phyloP scores from a whole-genome alignment of 1,140 invertebrate species.

The Drosophila willistoni region DNA sequence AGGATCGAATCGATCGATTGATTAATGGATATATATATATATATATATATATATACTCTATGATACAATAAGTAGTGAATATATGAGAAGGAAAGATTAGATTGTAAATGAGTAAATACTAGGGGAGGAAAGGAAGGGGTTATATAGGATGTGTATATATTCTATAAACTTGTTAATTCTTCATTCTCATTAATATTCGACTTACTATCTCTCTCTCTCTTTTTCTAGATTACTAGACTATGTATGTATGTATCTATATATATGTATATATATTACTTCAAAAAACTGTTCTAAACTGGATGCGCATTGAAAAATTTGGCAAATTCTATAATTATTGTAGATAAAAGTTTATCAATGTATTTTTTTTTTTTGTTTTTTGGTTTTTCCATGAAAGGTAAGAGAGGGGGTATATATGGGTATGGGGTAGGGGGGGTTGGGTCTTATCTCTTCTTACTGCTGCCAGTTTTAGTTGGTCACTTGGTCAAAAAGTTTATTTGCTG shows the following conservation, averaged over 20 bases:
- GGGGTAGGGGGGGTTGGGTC: no score
- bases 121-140: slow-evolving; percentile 16
- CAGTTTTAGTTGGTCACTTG: slow-evolving; percentile 64
- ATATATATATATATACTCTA: slow-evolving; percentile 28
- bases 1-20: slow-evolving; percentile 29
- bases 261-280: slow-evolving; percentile 15
- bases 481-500: slow-evolving; percentile 43
- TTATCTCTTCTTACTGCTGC: no score
- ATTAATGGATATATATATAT: neutral
- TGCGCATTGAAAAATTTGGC: slow-evolving; percentile 73
- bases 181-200: slow-evolving; percentile 47
- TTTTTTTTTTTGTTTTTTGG: no score
- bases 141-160: slow-evolving; percentile 23
- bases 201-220: neutral
- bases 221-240: slow-evolving; percentile 40
- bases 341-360: slow-evolving; percentile 24
- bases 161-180: slow-evolving; percentile 40
- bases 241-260: slow-evolving; percentile 4
- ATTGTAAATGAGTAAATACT: neutral
- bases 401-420: neutral
- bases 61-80: slow-evolving; percentile 50
- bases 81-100: slow-evolving; percentile 21
- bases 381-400: no score
- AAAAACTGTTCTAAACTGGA: slow-evolving; percentile 48
- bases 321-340: slow-evolving; percentile 64